Percentiles rank a stretch among this genome's conserved stretches.
Conservation (phyloP, 2,888 invertebrate species). For the Caenorhabditis wallacei region DNA sequence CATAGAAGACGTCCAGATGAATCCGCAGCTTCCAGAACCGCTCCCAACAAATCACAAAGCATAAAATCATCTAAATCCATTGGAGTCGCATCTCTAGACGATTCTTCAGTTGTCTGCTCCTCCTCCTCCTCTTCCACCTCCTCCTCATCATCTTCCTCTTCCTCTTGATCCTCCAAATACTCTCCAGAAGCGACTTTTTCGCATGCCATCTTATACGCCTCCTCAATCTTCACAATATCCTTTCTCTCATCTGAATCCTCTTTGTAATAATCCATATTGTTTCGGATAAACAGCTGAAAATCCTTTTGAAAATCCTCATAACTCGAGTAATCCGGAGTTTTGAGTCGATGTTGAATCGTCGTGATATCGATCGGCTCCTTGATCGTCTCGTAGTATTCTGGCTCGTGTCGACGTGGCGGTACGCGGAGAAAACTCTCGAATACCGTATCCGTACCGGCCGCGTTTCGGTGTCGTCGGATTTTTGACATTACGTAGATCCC, state of each 20-base stretch:
- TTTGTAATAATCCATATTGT: slow-evolving; percentile 96
- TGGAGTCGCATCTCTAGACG: slow-evolving; percentile 86
- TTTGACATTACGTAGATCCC: slow-evolving; percentile 47
- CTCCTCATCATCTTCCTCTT: slow-evolving; percentile 35
- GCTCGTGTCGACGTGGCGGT: slow-evolving; percentile 76
- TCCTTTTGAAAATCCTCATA: slow-evolving; percentile 93
- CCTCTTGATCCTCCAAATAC: slow-evolving; percentile 53
- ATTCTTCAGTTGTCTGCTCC: slow-evolving; percentile 10
- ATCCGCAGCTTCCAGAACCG: slow-evolving; percentile 92
- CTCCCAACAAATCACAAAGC: slow-evolving; percentile 93
- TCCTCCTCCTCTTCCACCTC: slow-evolving; percentile 31
- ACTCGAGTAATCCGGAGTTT: slow-evolving; percentile 96
- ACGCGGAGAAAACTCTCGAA: slow-evolving; percentile 51
- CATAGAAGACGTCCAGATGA: slow-evolving; percentile 90
- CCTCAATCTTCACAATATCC: slow-evolving; percentile 93
- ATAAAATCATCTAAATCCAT: slow-evolving; percentile 83
- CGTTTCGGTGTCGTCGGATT: slow-evolving; percentile 28
- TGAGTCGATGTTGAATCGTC: slow-evolving; percentile 95
- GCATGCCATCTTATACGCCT: slow-evolving; percentile 85
- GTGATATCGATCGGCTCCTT: slow-evolving; percentile 95
- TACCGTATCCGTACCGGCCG: slow-evolving; percentile 15
- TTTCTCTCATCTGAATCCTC: slow-evolving; percentile 91
- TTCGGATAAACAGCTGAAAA: slow-evolving; percentile 93
- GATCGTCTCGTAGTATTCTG: slow-evolving; percentile 88
- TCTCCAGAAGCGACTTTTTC: slow-evolving; percentile 63